Evolutionary conservation across 2,888 invertebrate genomes (phyloP).

Genomic region (Hirtodrosophila histrioides): DNA sequence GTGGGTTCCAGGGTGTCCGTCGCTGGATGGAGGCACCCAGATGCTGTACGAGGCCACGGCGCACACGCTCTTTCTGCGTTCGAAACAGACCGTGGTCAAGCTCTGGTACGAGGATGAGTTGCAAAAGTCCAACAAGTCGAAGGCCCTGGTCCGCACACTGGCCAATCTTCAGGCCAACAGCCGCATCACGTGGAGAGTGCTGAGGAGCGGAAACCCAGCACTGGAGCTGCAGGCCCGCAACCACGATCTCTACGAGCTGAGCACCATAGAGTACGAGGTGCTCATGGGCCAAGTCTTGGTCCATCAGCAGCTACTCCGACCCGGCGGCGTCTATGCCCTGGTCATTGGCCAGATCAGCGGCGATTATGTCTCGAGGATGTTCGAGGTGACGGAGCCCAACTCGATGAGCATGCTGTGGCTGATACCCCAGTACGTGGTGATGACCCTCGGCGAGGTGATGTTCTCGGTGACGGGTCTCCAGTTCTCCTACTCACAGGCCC

Average conservation of each 20-base stretch:
- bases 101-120: slow-evolving; percentile 75
- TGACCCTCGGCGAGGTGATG: slow-evolving; percentile 87
- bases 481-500: slow-evolving; percentile 89
- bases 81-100: slow-evolving; percentile 33
- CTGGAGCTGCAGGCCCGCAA: slow-evolving; percentile 55
- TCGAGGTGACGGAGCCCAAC: slow-evolving; percentile 83
- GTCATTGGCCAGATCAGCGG: slow-evolving; percentile 55
- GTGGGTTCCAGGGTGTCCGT: slow-evolving; percentile 59
- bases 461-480: slow-evolving; percentile 89
- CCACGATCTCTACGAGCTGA: slow-evolving; percentile 63
- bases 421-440: slow-evolving; percentile 88
- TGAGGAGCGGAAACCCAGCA: slow-evolving; percentile 29
- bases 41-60: slow-evolving; percentile 62
- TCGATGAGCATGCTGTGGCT: slow-evolving; percentile 86
- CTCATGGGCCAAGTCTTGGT: slow-evolving; percentile 41
- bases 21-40: slow-evolving; percentile 47
- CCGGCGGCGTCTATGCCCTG: slow-evolving; percentile 82
- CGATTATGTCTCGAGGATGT: slow-evolving; percentile 36
- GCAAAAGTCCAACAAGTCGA: slow-evolving; percentile 77
- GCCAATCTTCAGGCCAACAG: slow-evolving; percentile 60
- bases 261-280: slow-evolving; percentile 63
- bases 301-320: slow-evolving; percentile 43
- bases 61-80: slow-evolving; percentile 63
- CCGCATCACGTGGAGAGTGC: slow-evolving; percentile 66
- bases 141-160: slow-evolving; percentile 72